Percentiles rank a stretch among this genome's conserved stretches.
These are phyloP conservation scores for Brienomyrus longianalis DNA, from an alignment of 2,113 vertebrate genomes.

Conservation along the genomic window DNA sequence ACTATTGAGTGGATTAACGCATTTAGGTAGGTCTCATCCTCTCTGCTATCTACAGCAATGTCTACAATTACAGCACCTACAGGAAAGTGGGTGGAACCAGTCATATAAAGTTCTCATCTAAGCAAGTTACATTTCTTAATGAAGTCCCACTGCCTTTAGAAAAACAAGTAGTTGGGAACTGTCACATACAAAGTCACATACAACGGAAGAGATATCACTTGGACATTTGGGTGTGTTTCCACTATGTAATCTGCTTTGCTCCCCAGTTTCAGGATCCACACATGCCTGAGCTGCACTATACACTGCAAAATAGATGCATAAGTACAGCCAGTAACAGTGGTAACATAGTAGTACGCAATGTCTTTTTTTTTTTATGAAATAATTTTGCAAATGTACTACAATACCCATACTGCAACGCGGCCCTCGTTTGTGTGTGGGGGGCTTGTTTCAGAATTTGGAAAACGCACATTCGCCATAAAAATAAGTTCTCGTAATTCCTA, in stretches of 20 bases:
- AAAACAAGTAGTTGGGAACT: neutral
- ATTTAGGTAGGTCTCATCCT: neutral
- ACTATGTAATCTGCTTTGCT: neutral
- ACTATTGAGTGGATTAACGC: neutral
- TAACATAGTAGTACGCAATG: neutral
- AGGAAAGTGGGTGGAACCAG: neutral
- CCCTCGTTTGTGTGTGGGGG: neutral
- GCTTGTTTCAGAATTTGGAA: no score
- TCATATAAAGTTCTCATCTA: neutral
- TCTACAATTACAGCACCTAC: neutral
- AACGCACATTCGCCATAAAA: neutral
- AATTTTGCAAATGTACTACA: constrained; percentile 38
- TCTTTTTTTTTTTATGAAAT: neutral
- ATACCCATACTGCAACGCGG: constrained; percentile 43
- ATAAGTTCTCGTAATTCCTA: neutral
- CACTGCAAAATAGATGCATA: neutral
- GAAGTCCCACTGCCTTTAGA: neutral
- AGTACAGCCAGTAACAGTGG: neutral
- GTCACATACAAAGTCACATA: neutral
- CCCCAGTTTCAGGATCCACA: neutral
- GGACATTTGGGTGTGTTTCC: neutral
- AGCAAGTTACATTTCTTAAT: neutral
- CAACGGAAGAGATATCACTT: neutral
- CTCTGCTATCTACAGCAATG: neutral
- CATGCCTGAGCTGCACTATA: neutral